Percentiles rank a stretch among this genome's conserved stretches.
These are phyloP conservation scores for Piaya cayana DNA, from an alignment of 2,113 vertebrate genomes.

Conservation along the genomic window DNA sequence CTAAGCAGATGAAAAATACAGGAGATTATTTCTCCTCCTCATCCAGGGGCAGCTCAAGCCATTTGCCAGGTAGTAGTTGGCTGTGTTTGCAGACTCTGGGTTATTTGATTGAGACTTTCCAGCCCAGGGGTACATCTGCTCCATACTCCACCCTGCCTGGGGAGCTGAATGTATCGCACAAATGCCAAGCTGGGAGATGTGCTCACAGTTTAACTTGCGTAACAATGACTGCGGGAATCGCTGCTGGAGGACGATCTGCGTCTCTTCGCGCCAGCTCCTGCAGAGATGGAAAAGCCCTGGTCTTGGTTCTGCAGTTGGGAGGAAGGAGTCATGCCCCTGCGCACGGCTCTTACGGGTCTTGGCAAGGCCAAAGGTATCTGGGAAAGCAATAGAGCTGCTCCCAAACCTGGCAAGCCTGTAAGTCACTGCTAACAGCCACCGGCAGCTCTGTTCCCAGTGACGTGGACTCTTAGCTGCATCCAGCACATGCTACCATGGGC, in stretches of 20 bases:
- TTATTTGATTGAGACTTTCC: background rate
- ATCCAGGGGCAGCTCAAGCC: background rate
- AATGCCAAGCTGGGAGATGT: background rate
- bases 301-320: background rate
- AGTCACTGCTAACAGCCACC: background rate
- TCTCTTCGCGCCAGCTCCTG: background rate
- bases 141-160: background rate
- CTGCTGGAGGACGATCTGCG: background rate
- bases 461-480: background rate
- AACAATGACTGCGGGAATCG: background rate
- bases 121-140: background rate
- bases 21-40: slow-evolving; percentile 4
- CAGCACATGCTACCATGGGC: background rate
- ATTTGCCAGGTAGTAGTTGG: background rate
- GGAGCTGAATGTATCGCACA: background rate
- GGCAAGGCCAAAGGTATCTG: background rate
- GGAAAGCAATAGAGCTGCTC: background rate
- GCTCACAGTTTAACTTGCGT: background rate
- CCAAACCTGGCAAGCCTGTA: background rate
- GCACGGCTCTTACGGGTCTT: rapidly evolving
- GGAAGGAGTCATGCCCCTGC: background rate
- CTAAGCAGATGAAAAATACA: background rate
- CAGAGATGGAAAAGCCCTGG: background rate
- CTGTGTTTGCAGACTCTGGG: background rate
- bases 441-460: background rate